Percentiles rank a stretch among this genome's conserved stretches.
Conservation (phyloP, 2,797 vertebrate genomes). For the Clamator glandarius region DNA sequence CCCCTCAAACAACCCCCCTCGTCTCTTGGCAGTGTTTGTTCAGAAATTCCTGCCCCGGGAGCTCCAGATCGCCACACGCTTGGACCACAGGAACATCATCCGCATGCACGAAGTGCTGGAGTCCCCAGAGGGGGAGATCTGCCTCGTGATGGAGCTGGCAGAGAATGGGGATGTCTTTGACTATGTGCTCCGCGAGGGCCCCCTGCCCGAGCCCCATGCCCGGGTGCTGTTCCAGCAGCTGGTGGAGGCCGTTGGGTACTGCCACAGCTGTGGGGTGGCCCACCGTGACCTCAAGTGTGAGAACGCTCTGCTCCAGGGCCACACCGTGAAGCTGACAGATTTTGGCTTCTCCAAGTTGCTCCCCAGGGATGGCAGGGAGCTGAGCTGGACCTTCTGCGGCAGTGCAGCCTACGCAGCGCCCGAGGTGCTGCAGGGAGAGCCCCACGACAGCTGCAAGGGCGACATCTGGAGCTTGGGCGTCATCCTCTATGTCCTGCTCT, state of each 20-base stretch:
- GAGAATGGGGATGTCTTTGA: conserved; percentile 77
- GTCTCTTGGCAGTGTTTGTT: conserved; percentile 69
- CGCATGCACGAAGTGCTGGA: conserved; percentile 73
- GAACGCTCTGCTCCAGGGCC: conserved; percentile 74
- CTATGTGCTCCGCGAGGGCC: conserved; percentile 63
- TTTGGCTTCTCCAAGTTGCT: conserved; percentile 77
- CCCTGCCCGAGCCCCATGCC: conserved; percentile 66
- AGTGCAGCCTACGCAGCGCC: conserved; percentile 76
- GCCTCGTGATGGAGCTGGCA: conserved; percentile 79
- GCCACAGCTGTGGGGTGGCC: conserved; percentile 71
- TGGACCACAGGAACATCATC: conserved; percentile 80
- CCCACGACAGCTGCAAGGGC: conserved; percentile 73
- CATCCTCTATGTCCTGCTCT: conserved; percentile 76
- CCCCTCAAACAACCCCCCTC: fast-evolving
- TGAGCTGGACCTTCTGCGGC: conserved; percentile 78
- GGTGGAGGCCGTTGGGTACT: conserved; percentile 74
- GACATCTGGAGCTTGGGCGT: conserved; percentile 78
- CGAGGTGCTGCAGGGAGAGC: conserved; percentile 73
- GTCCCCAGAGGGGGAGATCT: conserved; percentile 65
- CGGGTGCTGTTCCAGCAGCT: conserved; percentile 75
- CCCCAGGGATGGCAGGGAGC: conserved; percentile 59
- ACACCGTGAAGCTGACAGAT: conserved; percentile 74
- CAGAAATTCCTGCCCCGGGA: conserved; percentile 78
- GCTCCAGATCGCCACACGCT: conserved; percentile 68
- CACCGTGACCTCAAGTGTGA: conserved; percentile 79